Evolutionary conservation across 2,113 vertebrate genomes (phyloP), one percentile per base, ranked within the genome.

Genomic region (Alosa alosa): DNA sequence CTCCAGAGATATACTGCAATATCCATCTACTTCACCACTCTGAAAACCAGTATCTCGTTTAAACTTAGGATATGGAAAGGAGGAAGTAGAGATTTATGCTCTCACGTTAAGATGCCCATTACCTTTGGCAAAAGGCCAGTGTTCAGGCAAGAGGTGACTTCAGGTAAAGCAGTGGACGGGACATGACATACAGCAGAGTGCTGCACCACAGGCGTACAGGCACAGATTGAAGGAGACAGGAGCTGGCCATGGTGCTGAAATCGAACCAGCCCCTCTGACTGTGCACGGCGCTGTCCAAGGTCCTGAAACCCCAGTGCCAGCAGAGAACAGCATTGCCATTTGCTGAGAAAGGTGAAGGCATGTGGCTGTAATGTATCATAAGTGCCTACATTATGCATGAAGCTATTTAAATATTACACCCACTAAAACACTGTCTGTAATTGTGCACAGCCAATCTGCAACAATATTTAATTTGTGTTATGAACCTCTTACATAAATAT

Each of bases 381-480:
- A 72, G 64, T 72, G 25, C 64, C 13, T 78, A 41, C 31, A 78
- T 78, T 78, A 78, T 78, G 72, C 72, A 78, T 78, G 36, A 78
- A 13, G 31, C 72, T 39, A 78, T 78, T 78, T 78, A 78, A 78
- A 78, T 78, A 78, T 78, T 78, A 39, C 68, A 4, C 31, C 9
- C 13, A 13, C 31, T 25, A 31, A 68, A 31, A 31, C 25, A 31
- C 64, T 25, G n/a, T 11, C 64, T 68, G 64, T 78, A 78, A 78
- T 39, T 78, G 36, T 17, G 11, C 72, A 39, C 72, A 78, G 72
- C 10, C 72, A 78, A 78, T 78, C 36, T 78, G 72, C 11, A 18
- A 36, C 72, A 39, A 78, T 78, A 78, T 78, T 78, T 78, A 36
- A 15, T 36, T 41, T 78, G 13, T 78, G 72, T 39, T 39, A 17